Evolutionary conservation across 2,113 vertebrate species (phyloP), one percentile per base, ranked within the genome.

Genomic region (Phylloscopus whistleri): DNA sequence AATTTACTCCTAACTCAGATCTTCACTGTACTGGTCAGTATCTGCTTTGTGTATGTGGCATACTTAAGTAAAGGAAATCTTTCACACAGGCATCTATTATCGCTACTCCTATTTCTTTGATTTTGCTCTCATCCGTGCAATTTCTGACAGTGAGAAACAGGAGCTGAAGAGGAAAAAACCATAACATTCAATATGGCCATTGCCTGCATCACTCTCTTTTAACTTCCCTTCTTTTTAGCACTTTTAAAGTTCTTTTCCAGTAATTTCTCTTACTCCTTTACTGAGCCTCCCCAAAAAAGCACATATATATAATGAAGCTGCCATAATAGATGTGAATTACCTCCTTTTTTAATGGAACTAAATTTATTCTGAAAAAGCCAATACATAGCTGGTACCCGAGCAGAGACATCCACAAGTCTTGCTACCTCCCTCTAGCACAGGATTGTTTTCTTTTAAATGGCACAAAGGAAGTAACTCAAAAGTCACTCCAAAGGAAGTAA

Each of bases 141-240:
- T 62, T 62, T 92, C n/a, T 70, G 8, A 44, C 46, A 66, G 33
- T 53, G 31, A 92, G 37, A 84, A 94, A 84, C 7, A 49, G 23
- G 1, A 69, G 20, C 6, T 62, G 46, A 18, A 63, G 3, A 16
- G 13, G 23, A n/a, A 51, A 59, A 43, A 14, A 3, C 0, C 1
- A 0, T 18, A 49, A 30, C 18, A 80, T 53, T 81, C 48, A 77
- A 59, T 30, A 49, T 16, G n/a, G 20, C 37, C 33, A 85, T 53
- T 84, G 43, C 9, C 24, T 75, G 20, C 48, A 84, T 37, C 13
- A 70, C 39, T 46, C 44, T 69, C 28, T 84, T 74, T 60, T 68
- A 80, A 74, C 13, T 63, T 67, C 17, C 14, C 52, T 70, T 59
- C 35, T 37, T 81, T 62, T 62, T 31, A 74, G 10, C 43, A 58